These are phyloP conservation scores for Corythoichthys haematopterus DNA, from an alignment of 2,113 vertebrate genomes.

Conservation along the genomic window DNA sequence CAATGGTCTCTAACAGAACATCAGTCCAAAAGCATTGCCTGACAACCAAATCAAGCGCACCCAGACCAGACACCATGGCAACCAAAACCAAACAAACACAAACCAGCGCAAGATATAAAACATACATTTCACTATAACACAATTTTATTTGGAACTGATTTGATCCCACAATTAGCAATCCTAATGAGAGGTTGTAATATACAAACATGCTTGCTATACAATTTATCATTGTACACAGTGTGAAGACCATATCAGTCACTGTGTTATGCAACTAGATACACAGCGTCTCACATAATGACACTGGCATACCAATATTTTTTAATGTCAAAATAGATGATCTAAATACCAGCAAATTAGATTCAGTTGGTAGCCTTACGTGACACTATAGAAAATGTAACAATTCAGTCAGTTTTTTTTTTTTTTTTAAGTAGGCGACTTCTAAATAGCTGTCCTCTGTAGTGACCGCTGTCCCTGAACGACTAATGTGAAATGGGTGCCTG, in stretches of 20 bases:
- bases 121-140: slow-evolving; percentile 42
- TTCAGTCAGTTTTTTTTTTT: no score
- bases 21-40: slow-evolving; percentile 84
- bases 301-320: neutral
- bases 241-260: neutral
- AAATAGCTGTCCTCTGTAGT: no score
- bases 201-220: neutral
- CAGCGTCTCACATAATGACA: neutral
- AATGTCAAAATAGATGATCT: neutral
- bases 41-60: slow-evolving; percentile 75
- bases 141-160: slow-evolving; percentile 29
- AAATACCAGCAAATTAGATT: neutral
- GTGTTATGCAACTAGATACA: neutral
- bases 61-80: slow-evolving; percentile 64
- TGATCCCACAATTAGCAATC: slow-evolving; percentile 21
- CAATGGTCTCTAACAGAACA: slow-evolving; percentile 87
- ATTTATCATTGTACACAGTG: slow-evolving; percentile 1
- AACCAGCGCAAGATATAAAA: slow-evolving; percentile 39
- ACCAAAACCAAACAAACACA: slow-evolving; percentile 62
- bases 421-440: no score
- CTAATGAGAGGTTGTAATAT: slow-evolving; percentile 44
- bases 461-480: no score
- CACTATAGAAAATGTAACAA: no score
- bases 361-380: no score
- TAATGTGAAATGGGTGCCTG: no score